These are phyloP conservation scores for Phodopus roborovskii DNA, from an alignment of 2,113 vertebrate genomes.

Conservation along the genomic window DNA sequence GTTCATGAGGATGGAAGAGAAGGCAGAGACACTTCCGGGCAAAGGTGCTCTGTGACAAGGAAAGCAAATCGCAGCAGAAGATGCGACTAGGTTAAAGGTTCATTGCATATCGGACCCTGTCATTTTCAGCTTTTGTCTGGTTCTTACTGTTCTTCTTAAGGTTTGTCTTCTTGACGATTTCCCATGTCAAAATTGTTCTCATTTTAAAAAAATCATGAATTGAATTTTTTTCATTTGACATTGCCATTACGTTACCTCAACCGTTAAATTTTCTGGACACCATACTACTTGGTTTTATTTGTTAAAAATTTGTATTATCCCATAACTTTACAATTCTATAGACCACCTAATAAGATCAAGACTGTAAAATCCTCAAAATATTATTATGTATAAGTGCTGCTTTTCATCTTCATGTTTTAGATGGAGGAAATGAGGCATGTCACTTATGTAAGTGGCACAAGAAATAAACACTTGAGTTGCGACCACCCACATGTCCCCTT, in stretches of 20 bases:
- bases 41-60: not conserved
- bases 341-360: not conserved
- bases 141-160: not conserved
- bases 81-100: not conserved
- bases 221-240: not conserved
- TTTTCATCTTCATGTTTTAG: not conserved
- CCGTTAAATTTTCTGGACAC: not conserved
- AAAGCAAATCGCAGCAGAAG: fast-evolving
- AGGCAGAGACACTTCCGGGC: not conserved
- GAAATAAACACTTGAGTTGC: not conserved
- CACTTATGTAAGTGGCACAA: not conserved
- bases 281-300: not conserved
- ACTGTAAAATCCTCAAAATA: not conserved
- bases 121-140: not conserved
- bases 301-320: not conserved
- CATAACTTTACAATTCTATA: not conserved
- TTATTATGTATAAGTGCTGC: not conserved
- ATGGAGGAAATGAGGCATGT: not conserved
- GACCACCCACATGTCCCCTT: fast-evolving
- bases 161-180: not conserved
- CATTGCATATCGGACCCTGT: not conserved
- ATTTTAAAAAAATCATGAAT: not conserved
- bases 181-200: not conserved
- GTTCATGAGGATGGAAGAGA: not conserved
- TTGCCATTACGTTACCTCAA: not conserved